Percentiles rank a stretch among this genome's conserved stretches.
Evolutionary conservation across 2,113 vertebrate species (phyloP).

Genomic region (Daubentonia madagascariensis): DNA sequence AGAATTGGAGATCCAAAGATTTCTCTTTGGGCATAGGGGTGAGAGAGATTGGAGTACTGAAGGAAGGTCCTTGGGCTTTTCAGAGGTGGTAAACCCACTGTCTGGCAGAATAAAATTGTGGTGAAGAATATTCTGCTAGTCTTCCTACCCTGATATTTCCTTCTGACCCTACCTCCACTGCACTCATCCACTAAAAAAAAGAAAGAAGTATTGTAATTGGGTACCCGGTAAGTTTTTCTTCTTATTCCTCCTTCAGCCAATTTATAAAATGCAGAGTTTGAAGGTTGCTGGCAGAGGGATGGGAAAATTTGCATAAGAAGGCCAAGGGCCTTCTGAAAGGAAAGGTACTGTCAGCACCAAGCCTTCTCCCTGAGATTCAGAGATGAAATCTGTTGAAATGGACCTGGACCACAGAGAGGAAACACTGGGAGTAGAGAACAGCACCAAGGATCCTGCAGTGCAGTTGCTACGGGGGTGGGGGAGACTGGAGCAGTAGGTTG

Average conservation of each 20-base stretch:
- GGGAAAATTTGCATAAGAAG: background rate
- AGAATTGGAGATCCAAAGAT: background rate
- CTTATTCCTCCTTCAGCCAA: background rate
- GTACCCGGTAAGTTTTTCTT: background rate
- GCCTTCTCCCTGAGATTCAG: background rate
- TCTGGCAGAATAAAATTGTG: background rate
- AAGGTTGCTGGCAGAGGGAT: background rate
- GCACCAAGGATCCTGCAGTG: background rate
- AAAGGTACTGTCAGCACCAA: background rate
- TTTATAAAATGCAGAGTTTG: background rate
- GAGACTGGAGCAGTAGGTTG: background rate
- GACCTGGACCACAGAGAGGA: background rate
- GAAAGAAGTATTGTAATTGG: background rate
- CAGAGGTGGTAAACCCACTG: background rate
- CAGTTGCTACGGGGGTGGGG: background rate
- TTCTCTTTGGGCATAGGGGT: background rate
- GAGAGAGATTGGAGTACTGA: background rate
- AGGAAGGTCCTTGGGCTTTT: background rate
- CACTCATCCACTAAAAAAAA: background rate
- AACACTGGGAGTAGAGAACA: background rate
- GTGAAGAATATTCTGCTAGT: background rate
- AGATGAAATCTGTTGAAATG: background rate
- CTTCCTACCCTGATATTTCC: background rate
- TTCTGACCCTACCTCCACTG: background rate
- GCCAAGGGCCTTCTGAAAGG: conserved; percentile 5